Base-by-base conservation (phyloP, 2,888 invertebrate species). In the Parapristionchus giblindavisi region DNA sequence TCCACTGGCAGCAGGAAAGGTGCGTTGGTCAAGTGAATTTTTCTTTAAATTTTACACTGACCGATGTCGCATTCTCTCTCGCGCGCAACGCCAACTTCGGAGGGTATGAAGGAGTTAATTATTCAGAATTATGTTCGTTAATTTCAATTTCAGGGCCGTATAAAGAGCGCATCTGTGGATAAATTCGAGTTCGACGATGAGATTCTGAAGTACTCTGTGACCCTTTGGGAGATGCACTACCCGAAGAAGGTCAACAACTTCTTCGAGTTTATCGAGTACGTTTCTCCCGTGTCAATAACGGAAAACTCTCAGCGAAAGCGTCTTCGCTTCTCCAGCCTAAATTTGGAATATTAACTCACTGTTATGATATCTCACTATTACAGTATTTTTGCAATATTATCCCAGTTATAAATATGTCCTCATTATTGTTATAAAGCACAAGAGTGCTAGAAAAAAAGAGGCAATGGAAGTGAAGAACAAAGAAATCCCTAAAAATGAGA, bases 261-360 rank as follows among this genome's bases (percentile, higher is more conserved):
- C 74, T 83, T 83, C 73, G 83, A 83, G 65, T 83, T 83, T 56
- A 81, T 83, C 24, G 83, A 83, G 83, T 83, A 24, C 76, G 79
- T 52, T n/a, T n/a, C n/a, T n/a, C n/a, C n/a, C n/a, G n/a, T n/a
- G n/a, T n/a, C n/a, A n/a, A n/a, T n/a, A n/a, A n/a, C n/a, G n/a
- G n/a, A n/a, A n/a, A n/a, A n/a, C n/a, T n/a, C n/a, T n/a, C n/a
- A n/a, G n/a, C n/a, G n/a, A n/a, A n/a, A n/a, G n/a, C n/a, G n/a
- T n/a, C n/a, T n/a, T n/a, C n/a, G n/a, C n/a, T n/a, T n/a, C n/a
- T n/a, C n/a, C n/a, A n/a, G n/a, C n/a, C n/a, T n/a, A n/a, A n/a
- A n/a, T n/a, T n/a, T n/a, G n/a, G n/a, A n/a, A n/a, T n/a, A n/a
- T n/a, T n/a, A n/a, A n/a, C n/a, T n/a, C n/a, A n/a, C n/a, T n/a